phyloP scores from a whole-genome alignment of 2,797 vertebrate genomes.

The Natrix natrix region DNA sequence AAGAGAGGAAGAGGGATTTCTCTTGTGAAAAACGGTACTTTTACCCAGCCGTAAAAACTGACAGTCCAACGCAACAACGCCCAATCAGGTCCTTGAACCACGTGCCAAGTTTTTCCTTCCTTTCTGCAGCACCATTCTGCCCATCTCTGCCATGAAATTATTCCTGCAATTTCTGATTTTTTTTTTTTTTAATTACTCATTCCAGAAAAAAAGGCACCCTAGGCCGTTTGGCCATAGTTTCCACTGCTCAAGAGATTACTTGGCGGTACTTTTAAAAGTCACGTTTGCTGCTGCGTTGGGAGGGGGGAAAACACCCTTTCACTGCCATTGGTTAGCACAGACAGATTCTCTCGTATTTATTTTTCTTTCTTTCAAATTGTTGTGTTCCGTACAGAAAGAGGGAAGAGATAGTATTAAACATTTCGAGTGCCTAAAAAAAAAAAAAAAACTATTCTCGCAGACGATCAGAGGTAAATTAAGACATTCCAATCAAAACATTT shows the following conservation, averaged over 20 bases:
- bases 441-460: conserved; percentile 4
- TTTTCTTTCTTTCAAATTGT: neutral
- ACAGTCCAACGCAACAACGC: neutral
- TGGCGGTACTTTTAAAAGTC: neutral
- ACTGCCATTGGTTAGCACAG: neutral
- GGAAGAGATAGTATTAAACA: conserved; percentile 43
- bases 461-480: conserved; percentile 50
- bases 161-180: neutral
- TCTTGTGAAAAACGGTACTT: neutral
- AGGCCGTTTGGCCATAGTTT: neutral
- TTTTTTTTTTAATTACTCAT: neutral
- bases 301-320: neutral
- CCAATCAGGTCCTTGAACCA: neutral
- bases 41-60: neutral
- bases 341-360: neutral
- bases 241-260: neutral
- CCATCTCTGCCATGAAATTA: neutral
- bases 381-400: conserved; percentile 23
- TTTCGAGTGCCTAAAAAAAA: conserved; percentile 68
- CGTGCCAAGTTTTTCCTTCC: neutral
- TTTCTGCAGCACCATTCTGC: neutral
- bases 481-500: neutral
- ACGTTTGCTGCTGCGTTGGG: neutral
- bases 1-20: neutral
- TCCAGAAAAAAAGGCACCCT: neutral